Conservation (phyloP, 2,888 invertebrate genomes). For the Rhagium mordax region DNA sequence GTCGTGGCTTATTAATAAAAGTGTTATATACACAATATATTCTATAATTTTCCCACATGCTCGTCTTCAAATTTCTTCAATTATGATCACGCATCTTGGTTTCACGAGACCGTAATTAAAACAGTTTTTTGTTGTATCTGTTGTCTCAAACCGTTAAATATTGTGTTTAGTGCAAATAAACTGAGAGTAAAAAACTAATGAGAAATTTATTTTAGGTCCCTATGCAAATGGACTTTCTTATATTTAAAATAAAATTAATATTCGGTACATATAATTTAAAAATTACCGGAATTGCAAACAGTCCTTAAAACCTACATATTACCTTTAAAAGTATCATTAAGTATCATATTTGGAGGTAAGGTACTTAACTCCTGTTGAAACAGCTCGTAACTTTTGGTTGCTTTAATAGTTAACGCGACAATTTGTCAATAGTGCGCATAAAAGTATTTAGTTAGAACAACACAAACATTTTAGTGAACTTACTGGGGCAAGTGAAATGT, state of each 20-base stretch:
- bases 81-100: neutral
- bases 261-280: too few species aligned
- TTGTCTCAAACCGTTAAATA: neutral
- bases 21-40: neutral
- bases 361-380: neutral
- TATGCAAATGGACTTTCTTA: too few species aligned
- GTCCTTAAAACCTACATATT: too few species aligned
- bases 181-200: too few species aligned
- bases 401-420: neutral
- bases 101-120: neutral
- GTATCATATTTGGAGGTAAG: neutral
- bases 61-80: neutral
- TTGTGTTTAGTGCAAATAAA: neutral
- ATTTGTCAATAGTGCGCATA: neutral
- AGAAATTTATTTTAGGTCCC: too few species aligned
- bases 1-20: neutral
- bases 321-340: neutral
- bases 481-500: neutral
- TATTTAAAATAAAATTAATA: too few species aligned
- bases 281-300: too few species aligned
- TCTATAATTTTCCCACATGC: neutral
- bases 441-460: conserved; percentile 4
- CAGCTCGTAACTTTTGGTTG: neutral
- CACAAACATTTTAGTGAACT: neutral
- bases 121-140: neutral